Percentiles rank a stretch among this genome's conserved stretches.
phyloP scores from a whole-genome alignment of 2,113 vertebrate genomes.

The Oncorhynchus keta region DNA sequence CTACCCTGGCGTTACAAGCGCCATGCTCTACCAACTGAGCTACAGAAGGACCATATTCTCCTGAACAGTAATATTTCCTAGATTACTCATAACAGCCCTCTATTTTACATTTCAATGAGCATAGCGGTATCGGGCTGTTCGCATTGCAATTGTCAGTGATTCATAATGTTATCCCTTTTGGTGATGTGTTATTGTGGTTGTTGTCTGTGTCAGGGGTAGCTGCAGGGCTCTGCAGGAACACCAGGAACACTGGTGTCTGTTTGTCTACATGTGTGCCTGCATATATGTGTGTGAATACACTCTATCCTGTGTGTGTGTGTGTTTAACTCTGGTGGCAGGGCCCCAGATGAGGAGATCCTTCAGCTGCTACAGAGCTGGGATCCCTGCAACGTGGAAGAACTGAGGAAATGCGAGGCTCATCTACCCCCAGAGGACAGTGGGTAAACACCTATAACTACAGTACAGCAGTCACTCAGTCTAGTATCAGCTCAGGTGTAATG shows the following conservation, averaged over 20 bases:
- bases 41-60: too few relatives aligned
- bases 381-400: constrained; percentile 74
- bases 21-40: too few relatives aligned
- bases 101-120: too few relatives aligned
- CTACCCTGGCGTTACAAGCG: too few relatives aligned
- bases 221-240: constrained; percentile 35
- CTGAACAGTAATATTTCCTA: too few relatives aligned
- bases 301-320: not conserved
- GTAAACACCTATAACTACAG: constrained; percentile 36
- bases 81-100: too few relatives aligned
- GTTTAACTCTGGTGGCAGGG: constrained; percentile 42
- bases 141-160: too few relatives aligned
- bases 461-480: not conserved
- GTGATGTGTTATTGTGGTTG: constrained; percentile 2
- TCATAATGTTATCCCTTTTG: too few relatives aligned
- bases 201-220: constrained; percentile 76
- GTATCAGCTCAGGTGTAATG: too few relatives aligned
- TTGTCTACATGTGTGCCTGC: not conserved
- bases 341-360: constrained; percentile 86
- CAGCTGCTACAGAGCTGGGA: constrained; percentile 74
- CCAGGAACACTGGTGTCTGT: not conserved
- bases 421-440: constrained; percentile 92
- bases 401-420: constrained; percentile 76
- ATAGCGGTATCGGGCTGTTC: too few relatives aligned
- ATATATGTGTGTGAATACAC: not conserved